These are phyloP conservation scores for Anabacerthia variegaticeps DNA, from an alignment of 2,797 vertebrate species.

Conservation along the genomic window DNA sequence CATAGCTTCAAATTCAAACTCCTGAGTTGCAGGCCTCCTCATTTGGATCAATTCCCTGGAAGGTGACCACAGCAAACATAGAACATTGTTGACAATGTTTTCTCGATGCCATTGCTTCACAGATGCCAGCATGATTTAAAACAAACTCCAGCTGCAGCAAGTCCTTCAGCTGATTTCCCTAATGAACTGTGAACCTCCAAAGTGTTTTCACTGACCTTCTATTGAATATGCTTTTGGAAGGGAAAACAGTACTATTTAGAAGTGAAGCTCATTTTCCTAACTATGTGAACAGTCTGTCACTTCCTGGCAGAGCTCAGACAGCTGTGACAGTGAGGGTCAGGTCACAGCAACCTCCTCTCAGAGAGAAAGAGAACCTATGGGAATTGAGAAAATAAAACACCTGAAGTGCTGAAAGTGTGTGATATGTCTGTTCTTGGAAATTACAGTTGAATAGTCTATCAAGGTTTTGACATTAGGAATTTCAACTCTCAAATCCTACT, in stretches of 20 bases:
- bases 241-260: conserved; percentile 37
- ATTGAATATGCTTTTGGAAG: conserved; percentile 49
- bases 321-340: conserved; percentile 1
- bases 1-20: not conserved
- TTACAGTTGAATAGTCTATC: not conserved
- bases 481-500: not conserved
- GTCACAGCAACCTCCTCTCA: not conserved
- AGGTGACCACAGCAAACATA: conserved; percentile 40
- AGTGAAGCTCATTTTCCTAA: conserved; percentile 53
- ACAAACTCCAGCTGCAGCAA: conserved; percentile 65
- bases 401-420: not conserved
- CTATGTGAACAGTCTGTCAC: conserved; percentile 41
- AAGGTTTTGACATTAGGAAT: not conserved
- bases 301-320: conserved; percentile 42
- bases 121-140: conserved; percentile 69
- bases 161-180: conserved; percentile 72
- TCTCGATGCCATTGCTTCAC: not conserved
- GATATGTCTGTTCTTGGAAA: not conserved
- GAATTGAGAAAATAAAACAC: conserved; percentile 28
- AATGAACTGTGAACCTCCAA: conserved; percentile 73
- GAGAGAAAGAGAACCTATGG: not conserved
- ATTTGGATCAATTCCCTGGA: conserved; percentile 43
- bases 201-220: conserved; percentile 67
- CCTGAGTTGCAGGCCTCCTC: not conserved
- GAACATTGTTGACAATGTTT: conserved; percentile 54